These are phyloP conservation scores for Prunella himalayana DNA, from an alignment of 2,113 vertebrate species.

Conservation along the genomic window DNA sequence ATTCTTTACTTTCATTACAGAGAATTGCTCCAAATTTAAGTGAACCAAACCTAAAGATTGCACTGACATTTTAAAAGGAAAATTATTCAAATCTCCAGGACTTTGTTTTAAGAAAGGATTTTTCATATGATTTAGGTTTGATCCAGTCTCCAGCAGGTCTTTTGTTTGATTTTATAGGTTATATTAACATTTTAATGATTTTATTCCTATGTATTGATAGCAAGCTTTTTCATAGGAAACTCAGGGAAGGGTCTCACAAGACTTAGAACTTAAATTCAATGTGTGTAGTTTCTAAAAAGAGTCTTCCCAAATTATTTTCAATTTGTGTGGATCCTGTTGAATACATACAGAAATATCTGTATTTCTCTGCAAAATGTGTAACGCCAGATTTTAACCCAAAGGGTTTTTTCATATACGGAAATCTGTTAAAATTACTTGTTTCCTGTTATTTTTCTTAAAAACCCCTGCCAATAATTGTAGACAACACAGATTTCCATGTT, in stretches of 20 bases:
- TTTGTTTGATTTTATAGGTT: neutral
- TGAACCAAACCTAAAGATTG: neutral
- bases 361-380: neutral
- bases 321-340: neutral
- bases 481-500: neutral
- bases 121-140: neutral
- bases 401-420: neutral
- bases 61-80: neutral
- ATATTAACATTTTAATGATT: neutral
- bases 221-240: neutral
- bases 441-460: neutral
- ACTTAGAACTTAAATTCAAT: neutral
- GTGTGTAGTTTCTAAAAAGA: neutral
- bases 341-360: neutral
- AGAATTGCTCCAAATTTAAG: neutral
- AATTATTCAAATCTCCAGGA: neutral
- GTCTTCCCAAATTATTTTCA: neutral
- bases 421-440: neutral
- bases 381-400: neutral
- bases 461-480: rapidly evolving
- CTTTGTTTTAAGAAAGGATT: neutral
- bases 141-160: neutral
- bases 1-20: neutral
- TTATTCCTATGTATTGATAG: neutral
- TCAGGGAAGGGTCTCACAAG: neutral